Evolutionary conservation across 2,797 vertebrate genomes (phyloP), one percentile per base, ranked within the genome.

Genomic region (Glyptemys insculpta): DNA sequence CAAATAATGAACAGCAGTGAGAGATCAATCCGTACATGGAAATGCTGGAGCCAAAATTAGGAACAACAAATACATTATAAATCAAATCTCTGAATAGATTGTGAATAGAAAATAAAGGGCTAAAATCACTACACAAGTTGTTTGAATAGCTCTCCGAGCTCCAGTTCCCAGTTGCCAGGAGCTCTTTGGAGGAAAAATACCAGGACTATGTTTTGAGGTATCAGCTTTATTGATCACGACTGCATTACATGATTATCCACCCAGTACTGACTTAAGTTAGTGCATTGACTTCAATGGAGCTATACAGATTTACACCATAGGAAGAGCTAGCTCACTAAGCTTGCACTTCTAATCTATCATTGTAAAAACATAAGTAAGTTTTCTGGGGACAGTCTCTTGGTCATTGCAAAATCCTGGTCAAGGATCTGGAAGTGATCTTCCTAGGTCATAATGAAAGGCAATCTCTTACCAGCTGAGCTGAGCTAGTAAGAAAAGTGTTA

Each of bases 401-500:
- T 68, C 95, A 97, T 94, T 90, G 92, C 85, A 62, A 97, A 97
- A 95, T 90, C 92, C 95, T 91, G 94, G 92, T 90, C 88, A 57
- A 89, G 68, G 68, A 96, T 96, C 76, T 87, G 92, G 92, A 95
- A 88, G 62, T 76, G 87, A 41, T 41, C 37, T 72, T 41, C 10
- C 68, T 37, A 41, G 86, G 94, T 94, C 96, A 95, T 80, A 84
- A 82, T 95, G 87, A 81, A 76, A 93, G 83, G 54, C 90, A 79
- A 85, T 34, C 76, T 90, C 92, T 85, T 88, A 87, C 1, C 10
- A 88, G 88, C 93, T 88, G 92, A 87, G 87, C 95, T 93, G 93
- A 96, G 91, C 91, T 92, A 95, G 90, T 95, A 92, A 95, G 81
- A 97, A 97, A 96, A 93, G 96, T 94, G 95, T 96, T 97, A 97